Evolutionary conservation across 2,113 vertebrate species (phyloP), one percentile per base, ranked within the genome.

Genomic region (Hemiprocne comata): DNA sequence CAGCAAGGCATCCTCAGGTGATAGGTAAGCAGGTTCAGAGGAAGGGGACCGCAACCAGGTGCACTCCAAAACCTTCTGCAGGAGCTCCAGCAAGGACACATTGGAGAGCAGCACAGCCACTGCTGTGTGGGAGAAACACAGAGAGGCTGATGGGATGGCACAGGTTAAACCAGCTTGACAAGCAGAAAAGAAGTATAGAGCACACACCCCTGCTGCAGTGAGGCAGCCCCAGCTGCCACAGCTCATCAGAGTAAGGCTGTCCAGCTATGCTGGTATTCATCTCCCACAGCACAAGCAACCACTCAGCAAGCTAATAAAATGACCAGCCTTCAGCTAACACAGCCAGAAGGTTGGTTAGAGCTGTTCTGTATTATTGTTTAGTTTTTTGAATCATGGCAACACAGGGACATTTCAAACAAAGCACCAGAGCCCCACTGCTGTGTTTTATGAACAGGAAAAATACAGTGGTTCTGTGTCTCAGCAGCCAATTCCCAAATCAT

Each of bases 81-180:
- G 98, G 92, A 99, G 98, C 81, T 98, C 97, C 55, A 99, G 97
- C 94, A 99, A 97, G 83, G 98, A 84, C 24, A 96, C 96, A 9
- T 98, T 99, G 95, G 98, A 99, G 89, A 99, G 98, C 90, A 99
- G 96, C 96, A 99, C 98, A 72, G 98, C 98, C 82, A 99, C 98
- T 67, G 98, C 99, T 98, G 77, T 2, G 13, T 31, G 77, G 44
- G n/a, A 88, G 60, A 77, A 89, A 87, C 6, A 77, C 28, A 34
- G 54, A 80, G 54, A 55, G n/a, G 50, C 18, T 62, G 54, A 78
- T 7, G 44, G 74, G 23, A 88, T 33, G 55, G 73, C 40, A 61
- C 31, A 78, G 81, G 67, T 78, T 88, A 89, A 94, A 89, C 28
- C 64, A 94, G 62, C 31, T 48, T 78, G 74, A 90, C 42, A 91